phyloP scores from a whole-genome alignment of 2,113 vertebrate species.

The Stomatorhinus ivindoensis region DNA sequence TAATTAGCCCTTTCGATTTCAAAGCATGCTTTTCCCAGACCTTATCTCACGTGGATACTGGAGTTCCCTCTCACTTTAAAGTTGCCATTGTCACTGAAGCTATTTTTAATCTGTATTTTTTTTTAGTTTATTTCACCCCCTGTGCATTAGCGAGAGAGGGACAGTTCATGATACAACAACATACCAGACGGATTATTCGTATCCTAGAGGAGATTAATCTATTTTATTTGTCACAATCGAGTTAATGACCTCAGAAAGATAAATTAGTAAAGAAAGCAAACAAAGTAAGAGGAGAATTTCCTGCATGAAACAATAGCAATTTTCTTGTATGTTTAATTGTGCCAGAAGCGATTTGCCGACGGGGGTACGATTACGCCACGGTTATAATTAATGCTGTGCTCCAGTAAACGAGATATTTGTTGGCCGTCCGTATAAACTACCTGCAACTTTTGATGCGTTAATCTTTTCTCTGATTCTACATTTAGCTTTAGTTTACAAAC shows the following conservation, averaged over 20 bases:
- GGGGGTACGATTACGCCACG: not conserved
- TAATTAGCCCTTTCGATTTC: constrained; percentile 4
- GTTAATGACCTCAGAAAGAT: constrained; percentile 9
- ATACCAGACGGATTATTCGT: constrained; percentile 5
- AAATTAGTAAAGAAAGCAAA: constrained; percentile 9
- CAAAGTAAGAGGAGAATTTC: constrained; percentile 9
- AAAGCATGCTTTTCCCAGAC: not conserved
- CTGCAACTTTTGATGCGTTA: not conserved
- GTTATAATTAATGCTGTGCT: constrained; percentile 1
- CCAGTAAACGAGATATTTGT: not conserved
- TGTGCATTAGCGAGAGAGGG: not conserved
- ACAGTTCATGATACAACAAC: constrained; percentile 1
- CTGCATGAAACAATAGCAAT: not conserved
- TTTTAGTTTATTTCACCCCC: not conserved
- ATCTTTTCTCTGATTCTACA: not conserved
- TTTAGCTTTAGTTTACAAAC: not conserved
- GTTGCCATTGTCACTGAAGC: not conserved
- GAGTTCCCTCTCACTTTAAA: not conserved
- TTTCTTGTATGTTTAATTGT: constrained; percentile 7
- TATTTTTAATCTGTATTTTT: not conserved
- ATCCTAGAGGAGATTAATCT: constrained; percentile 11
- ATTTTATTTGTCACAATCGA: constrained; percentile 9
- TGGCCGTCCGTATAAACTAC: not conserved
- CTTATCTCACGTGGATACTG: not conserved
- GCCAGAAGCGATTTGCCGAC: not conserved